Conservation (phyloP, 37 sponge, comb jelly and placozoan genomes). For the Theonella swinhoei region DNA sequence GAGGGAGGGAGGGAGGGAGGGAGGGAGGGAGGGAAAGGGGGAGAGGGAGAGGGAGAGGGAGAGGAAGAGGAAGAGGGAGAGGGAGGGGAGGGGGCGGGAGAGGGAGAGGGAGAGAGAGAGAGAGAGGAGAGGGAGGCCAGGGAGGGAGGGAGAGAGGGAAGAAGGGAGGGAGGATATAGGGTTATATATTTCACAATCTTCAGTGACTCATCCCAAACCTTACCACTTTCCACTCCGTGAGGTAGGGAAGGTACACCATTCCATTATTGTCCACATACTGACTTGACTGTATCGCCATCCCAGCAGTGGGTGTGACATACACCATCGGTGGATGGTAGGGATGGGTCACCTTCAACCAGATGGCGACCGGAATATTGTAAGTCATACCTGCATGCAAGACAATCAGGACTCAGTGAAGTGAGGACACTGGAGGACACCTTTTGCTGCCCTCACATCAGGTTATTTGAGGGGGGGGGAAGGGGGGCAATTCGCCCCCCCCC, state of each 20-base stretch:
- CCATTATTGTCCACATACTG: constrained; percentile 90
- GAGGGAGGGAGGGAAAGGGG: constrained; percentile 6
- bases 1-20: constrained; percentile 18
- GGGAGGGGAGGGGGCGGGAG: neutral
- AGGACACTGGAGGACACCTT: too few relatives aligned
- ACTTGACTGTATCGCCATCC: constrained; percentile 88
- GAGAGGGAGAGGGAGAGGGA: constrained; percentile 78
- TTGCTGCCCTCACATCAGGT: too few relatives aligned
- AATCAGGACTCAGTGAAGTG: too few relatives aligned
- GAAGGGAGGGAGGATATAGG: neutral
- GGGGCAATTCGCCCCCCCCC: too few relatives aligned
- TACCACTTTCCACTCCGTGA: constrained; percentile 87
- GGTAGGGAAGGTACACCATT: constrained; percentile 91
- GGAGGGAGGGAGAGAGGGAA: constrained; percentile 55
- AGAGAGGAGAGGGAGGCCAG: constrained; percentile 37
- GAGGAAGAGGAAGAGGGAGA: neutral
- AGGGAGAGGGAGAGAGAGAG: neutral
- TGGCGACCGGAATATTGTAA: constrained; percentile 95
- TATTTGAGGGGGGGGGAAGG: neutral
- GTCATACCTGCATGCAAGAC: constrained; percentile 49
- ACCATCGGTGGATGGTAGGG: constrained; percentile 80
- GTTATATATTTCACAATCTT: too few relatives aligned
- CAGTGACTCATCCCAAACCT: neutral
- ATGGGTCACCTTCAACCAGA: constrained; percentile 80
- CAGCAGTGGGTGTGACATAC: constrained; percentile 87